Conservation (phyloP, 2,888 invertebrate genomes). For the Blastobasis adustella region DNA sequence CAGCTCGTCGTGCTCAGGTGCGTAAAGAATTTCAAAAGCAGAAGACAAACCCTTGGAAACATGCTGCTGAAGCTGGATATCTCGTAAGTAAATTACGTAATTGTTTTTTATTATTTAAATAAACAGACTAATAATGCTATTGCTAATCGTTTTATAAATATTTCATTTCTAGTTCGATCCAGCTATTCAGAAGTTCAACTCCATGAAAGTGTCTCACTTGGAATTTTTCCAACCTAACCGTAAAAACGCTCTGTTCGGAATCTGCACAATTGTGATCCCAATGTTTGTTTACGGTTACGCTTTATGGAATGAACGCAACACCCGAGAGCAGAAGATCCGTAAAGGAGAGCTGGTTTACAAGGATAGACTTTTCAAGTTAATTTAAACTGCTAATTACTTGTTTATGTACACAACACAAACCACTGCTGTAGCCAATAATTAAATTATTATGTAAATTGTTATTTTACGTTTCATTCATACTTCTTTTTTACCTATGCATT, state of each 20-base stretch:
- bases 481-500: too few relatives aligned
- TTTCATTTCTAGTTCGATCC: slow-evolving; percentile 83
- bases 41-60: slow-evolving; percentile 80
- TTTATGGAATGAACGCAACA: slow-evolving; percentile 67
- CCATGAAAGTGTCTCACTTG: slow-evolving; percentile 79
- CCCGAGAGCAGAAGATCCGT: slow-evolving; percentile 75
- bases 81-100: slow-evolving; percentile 80
- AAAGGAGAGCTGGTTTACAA: slow-evolving; percentile 84
- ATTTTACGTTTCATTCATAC: too few relatives aligned
- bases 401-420: slow-evolving; percentile 4
- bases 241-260: slow-evolving; percentile 67
- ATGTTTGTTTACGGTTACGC: slow-evolving; percentile 69
- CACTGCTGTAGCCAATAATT: background rate
- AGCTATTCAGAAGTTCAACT: slow-evolving; percentile 82
- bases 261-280: slow-evolving; percentile 71
- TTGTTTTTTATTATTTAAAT: slow-evolving; percentile 21
- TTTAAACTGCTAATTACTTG: slow-evolving; percentile 40
- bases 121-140: slow-evolving; percentile 5
- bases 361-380: slow-evolving; percentile 81
- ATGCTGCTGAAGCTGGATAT: slow-evolving; percentile 80
- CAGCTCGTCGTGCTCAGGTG: slow-evolving; percentile 73
- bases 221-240: slow-evolving; percentile 81
- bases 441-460: too few relatives aligned
- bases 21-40: slow-evolving; percentile 84
- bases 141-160: background rate